Base-by-base conservation (phyloP, 2,888 invertebrate species). In the Agrotis exclamationis region DNA sequence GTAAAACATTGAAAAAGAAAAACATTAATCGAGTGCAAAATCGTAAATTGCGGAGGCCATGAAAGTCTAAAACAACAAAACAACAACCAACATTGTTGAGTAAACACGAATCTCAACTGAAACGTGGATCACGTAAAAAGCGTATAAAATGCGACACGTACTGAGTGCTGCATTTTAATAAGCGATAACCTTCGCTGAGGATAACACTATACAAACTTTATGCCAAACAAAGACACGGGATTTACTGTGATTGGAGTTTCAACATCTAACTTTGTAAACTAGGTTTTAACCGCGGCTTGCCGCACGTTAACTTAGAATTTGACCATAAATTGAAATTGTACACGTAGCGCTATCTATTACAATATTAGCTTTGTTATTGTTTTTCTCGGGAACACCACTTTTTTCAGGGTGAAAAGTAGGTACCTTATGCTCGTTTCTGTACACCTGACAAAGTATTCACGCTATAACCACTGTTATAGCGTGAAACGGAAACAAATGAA, bases 161-260 rank as follows among this genome's bases (percentile, higher is more conserved):
- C 51, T 65, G 48, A 33, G 53, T 33, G 51, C 28, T 81, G 77
- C 54, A 78, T 70, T 78, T 81, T 76, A 70, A 76, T 75, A 65
- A 80, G 70, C 28, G 50, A 53, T 79, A 62, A 65, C 73, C 64
- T 72, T 72, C 9, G 14, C 33, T 58, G 4, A 22, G 16, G 13
- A 56, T 47, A 50, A 18, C 45, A 77, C 56, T 47, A 59, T 13
- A 68, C 22, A 76, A 68, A 48, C 5, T 24, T 16, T 16, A 33
- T 54, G 24, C n/a, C 16, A 13, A 14, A 44, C 22, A 18, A 20
- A 28, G 16, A 22, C 28, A 33, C 24, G 16, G 14, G n/a, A 20
- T 48, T 51, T 48, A 22, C 11, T 18, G 18, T 24, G 20, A 56
- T 60, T 60, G 50, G 48, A 39, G 70, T 56, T 56, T 56, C 6